phyloP scores from a whole-genome alignment of 2,113 vertebrate genomes.

The Tricholaema leucomelas region DNA sequence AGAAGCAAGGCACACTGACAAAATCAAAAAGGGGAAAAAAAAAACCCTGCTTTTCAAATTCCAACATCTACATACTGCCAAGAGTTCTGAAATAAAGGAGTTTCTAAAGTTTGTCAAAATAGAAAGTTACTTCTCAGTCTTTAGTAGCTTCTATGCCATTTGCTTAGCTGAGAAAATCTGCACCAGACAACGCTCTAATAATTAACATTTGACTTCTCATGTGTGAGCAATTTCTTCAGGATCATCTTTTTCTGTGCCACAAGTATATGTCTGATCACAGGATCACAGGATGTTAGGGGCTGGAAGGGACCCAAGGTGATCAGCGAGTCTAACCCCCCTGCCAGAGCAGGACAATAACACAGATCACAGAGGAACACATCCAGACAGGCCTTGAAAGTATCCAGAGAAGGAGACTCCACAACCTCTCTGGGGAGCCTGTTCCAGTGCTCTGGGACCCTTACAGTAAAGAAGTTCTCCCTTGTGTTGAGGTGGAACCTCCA shows the following conservation, averaged over 20 bases:
- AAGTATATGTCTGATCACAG: not conserved
- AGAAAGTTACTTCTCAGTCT: not conserved
- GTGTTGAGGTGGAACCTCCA: too few relatives aligned
- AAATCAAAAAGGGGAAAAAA: not conserved
- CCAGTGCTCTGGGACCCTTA: too few relatives aligned
- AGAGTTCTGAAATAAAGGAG: not conserved
- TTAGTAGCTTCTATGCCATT: not conserved
- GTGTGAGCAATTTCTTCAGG: not conserved
- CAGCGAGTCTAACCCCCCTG: too few relatives aligned
- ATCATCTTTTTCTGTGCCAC: not conserved
- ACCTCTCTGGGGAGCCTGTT: too few relatives aligned
- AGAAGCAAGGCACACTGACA: not conserved
- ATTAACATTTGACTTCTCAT: not conserved
- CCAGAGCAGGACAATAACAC: too few relatives aligned
- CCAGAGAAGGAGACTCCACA: too few relatives aligned
- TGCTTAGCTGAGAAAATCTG: not conserved
- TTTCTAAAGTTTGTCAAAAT: constrained; percentile 9
- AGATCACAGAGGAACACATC: too few relatives aligned
- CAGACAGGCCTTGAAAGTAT: too few relatives aligned
- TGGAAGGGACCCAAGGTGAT: too few relatives aligned
- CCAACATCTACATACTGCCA: not conserved
- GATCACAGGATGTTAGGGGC: too few relatives aligned
- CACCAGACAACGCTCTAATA: not conserved
- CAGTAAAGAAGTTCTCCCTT: too few relatives aligned
- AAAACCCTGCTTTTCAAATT: not conserved